phyloP scores from a whole-genome alignment of 2,888 invertebrate genomes.

The Boloria euphrosyne region DNA sequence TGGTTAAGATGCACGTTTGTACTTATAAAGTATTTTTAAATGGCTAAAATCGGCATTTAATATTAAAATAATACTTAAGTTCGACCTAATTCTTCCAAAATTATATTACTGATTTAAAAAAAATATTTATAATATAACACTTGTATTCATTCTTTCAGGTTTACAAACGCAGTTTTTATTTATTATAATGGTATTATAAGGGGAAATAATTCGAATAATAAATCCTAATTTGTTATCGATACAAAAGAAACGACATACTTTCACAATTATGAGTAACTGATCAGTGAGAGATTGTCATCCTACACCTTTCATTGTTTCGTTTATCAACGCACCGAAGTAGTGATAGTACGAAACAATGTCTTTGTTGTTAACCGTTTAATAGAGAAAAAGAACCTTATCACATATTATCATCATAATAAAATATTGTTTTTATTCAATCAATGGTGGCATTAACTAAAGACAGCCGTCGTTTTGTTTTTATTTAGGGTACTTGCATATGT shows the following conservation, averaged over 20 bases:
- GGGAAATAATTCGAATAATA: too few species aligned
- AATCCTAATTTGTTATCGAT: too few species aligned
- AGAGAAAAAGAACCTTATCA: slow-evolving; percentile 17
- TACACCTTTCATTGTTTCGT: slow-evolving; percentile 18
- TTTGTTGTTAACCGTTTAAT: slow-evolving; percentile 16
- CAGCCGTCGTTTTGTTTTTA: slow-evolving; percentile 1
- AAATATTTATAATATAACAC: neutral
- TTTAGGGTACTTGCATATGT: neutral
- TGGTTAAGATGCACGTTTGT: too few species aligned
- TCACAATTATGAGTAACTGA: neutral
- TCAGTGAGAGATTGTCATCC: slow-evolving; percentile 15
- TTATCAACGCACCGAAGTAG: slow-evolving; percentile 10
- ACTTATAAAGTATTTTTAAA: too few species aligned
- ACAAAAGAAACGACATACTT: neutral
- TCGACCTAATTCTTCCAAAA: too few species aligned
- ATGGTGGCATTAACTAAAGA: neutral
- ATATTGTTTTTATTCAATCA: slow-evolving; percentile 16
- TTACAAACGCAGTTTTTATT: neutral
- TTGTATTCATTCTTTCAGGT: neutral
- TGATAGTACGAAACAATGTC: slow-evolving; percentile 16
- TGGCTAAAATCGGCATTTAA: too few species aligned
- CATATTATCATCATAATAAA: slow-evolving; percentile 11
- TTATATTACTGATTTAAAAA: neutral
- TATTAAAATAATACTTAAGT: too few species aligned
- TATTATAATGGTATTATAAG: too few species aligned